Conservation (phyloP, 2,797 vertebrate genomes). For the Melanotaenia boesemani region DNA sequence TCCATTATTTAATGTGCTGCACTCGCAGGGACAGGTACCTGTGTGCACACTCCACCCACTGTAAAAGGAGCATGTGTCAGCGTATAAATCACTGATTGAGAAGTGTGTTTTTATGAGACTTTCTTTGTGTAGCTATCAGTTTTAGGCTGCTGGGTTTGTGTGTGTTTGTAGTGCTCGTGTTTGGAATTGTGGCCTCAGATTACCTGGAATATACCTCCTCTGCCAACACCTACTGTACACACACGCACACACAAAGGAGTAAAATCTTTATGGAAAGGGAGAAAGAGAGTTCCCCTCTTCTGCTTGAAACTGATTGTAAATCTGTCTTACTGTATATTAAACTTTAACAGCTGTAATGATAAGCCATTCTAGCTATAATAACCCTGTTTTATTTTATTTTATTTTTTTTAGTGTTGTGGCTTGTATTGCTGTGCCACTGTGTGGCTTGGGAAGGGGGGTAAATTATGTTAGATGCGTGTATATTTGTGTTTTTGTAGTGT, state of each 20-base stretch:
- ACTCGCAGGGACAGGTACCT: slow-evolving; percentile 30
- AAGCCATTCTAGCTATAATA: slow-evolving; percentile 68
- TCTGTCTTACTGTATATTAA: slow-evolving; percentile 78
- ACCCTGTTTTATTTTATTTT: slow-evolving; percentile 41
- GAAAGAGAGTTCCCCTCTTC: slow-evolving; percentile 31
- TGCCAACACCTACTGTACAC: slow-evolving; percentile 47
- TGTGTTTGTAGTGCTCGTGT: slow-evolving; percentile 23
- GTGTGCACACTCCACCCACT: slow-evolving; percentile 29
- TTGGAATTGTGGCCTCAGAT: slow-evolving; percentile 55
- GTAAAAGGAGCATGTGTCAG: slow-evolving; percentile 46
- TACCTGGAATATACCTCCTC: slow-evolving; percentile 48
- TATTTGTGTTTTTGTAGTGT: slow-evolving; percentile 63
- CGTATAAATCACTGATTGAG: slow-evolving; percentile 53
- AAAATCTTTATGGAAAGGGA: slow-evolving; percentile 33
- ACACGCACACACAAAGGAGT: slow-evolving; percentile 24
- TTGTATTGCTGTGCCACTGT: slow-evolving; percentile 82
- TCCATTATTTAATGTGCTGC: slow-evolving; percentile 45
- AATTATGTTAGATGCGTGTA: slow-evolving; percentile 79
- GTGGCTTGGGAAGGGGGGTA: slow-evolving; percentile 82
- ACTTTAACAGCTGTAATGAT: slow-evolving; percentile 54
- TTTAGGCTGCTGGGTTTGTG: slow-evolving; percentile 38
- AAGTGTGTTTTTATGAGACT: slow-evolving; percentile 50
- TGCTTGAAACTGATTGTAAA: slow-evolving; percentile 79
- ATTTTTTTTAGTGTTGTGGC: slow-evolving; percentile 65
- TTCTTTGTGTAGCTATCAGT: slow-evolving; percentile 50